phyloP scores from a whole-genome alignment of 2,888 invertebrate genomes.

The Sinohyriopsis cumingii region DNA sequence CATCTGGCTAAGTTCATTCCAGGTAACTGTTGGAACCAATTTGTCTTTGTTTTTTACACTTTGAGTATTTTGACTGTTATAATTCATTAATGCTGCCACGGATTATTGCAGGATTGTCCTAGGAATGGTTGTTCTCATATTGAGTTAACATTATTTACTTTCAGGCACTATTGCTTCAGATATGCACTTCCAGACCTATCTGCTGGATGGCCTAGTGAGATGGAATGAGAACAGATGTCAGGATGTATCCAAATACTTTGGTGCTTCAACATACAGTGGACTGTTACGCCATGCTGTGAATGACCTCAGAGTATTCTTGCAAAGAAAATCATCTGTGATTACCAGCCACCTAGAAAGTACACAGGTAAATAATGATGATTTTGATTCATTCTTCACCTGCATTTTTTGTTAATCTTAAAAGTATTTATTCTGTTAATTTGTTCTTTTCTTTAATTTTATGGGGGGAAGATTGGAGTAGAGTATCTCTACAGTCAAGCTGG shows the following conservation, averaged over 20 bases:
- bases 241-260: background rate
- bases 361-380: too few species aligned
- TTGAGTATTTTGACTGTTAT: too few species aligned
- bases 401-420: background rate
- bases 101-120: background rate
- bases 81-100: background rate
- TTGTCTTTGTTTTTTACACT: too few species aligned
- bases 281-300: constrained; percentile 22
- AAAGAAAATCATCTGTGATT: constrained; percentile 13
- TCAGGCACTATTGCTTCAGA: constrained; percentile 38
- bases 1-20: constrained; percentile 39
- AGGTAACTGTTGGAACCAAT: constrained; percentile 8
- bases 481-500: constrained; percentile 33
- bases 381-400: too few species aligned
- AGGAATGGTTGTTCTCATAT: too few species aligned
- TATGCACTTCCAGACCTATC: constrained; percentile 35
- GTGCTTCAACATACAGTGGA: constrained; percentile 15
- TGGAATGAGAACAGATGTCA: constrained; percentile 35
- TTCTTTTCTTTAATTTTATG: constrained; percentile 14
- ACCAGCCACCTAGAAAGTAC: constrained; percentile 19
- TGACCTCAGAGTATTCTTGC: constrained; percentile 13
- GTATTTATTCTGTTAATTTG: background rate
- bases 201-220: constrained; percentile 31
- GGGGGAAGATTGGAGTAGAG: constrained; percentile 38
- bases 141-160: background rate